Evolutionary conservation across 2,797 vertebrate species (phyloP), one percentile per base, ranked within the genome.

Genomic region (Uromys caudimaculatus): DNA sequence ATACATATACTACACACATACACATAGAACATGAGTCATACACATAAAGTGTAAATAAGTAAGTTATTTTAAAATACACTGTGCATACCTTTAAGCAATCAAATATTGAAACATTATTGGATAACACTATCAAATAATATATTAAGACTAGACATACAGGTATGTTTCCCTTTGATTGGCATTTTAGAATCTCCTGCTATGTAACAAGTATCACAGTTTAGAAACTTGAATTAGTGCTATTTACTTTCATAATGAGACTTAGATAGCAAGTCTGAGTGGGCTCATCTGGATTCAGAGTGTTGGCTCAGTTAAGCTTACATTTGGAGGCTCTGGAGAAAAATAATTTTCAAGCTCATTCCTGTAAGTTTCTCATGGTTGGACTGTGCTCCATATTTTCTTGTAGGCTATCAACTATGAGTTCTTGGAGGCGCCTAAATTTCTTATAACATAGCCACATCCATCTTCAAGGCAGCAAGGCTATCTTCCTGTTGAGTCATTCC

Each of bases 71-170:
- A 78, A 67, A 47, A 79, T 75, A 35, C 2, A 91, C 24, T 23
- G 4, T 91, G 47, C 2, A 77, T 27, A 71, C 19, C 4, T 24
- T 79, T 93, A 81, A 69, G 23, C 50, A 82, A 95, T 27, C n/a
- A 85, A 93, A 69, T 62, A 85, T 76, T 89, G 78, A 81, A 82
- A 41, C 56, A 19, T 71, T 91, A 79, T 11, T 79, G 85, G 29
- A 89, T 69, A 79, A 19, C 67, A 85, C 32, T 27, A 89, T 75
- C 73, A 76, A 76, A 24, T 47, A 47, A 76, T 78, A 44, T 90
- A 58, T 81, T 38, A 62, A 69, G n/a, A 44, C 17, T 69, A 73
- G 81, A 90, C 27, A 67, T 79, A 50, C 75, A 50, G 3, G 9
- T 64, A 32, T 54, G 8, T 56, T 50, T 32, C 4, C 67, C 24